phyloP scores from a whole-genome alignment of 1,140 invertebrate species.

The Caenorhabditis latens region DNA sequence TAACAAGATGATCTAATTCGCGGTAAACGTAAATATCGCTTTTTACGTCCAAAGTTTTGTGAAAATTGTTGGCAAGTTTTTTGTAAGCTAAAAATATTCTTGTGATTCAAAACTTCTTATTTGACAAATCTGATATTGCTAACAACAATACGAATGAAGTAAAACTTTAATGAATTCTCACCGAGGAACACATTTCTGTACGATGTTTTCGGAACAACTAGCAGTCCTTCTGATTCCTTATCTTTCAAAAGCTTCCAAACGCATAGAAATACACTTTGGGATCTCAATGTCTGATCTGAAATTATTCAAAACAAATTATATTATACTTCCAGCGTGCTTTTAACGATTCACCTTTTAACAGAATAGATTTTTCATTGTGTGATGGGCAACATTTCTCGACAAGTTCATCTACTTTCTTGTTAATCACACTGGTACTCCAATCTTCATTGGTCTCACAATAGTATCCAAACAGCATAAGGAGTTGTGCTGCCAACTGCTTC shows the following conservation, averaged over 20 bases:
- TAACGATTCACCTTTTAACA: neutral
- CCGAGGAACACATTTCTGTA: slow-evolving; percentile 19
- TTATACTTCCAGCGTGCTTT: neutral
- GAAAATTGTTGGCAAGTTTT: neutral
- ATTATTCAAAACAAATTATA: neutral
- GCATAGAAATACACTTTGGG: slow-evolving; percentile 18
- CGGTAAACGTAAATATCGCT: slow-evolving; percentile 31
- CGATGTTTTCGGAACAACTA: neutral
- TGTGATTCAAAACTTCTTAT: too few species aligned
- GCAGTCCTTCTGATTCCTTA: neutral
- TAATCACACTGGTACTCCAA: neutral
- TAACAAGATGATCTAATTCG: slow-evolving; percentile 43
- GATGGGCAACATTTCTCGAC: neutral
- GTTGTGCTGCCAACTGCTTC: slow-evolving; percentile 10
- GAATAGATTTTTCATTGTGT: neutral
- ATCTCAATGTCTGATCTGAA: slow-evolving; percentile 5
- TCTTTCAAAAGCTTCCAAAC: slow-evolving; percentile 14
- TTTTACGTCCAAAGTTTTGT: neutral
- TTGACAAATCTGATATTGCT: too few species aligned
- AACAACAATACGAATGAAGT: too few species aligned
- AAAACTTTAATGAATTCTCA: neutral
- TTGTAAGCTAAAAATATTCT: neutral
- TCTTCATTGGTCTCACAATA: neutral
- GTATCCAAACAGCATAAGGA: slow-evolving; percentile 34
- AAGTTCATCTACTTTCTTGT: neutral